Evolutionary conservation across 2,113 vertebrate species (phyloP), one percentile per base, ranked within the genome.

Genomic region (Cepphus grylle): DNA sequence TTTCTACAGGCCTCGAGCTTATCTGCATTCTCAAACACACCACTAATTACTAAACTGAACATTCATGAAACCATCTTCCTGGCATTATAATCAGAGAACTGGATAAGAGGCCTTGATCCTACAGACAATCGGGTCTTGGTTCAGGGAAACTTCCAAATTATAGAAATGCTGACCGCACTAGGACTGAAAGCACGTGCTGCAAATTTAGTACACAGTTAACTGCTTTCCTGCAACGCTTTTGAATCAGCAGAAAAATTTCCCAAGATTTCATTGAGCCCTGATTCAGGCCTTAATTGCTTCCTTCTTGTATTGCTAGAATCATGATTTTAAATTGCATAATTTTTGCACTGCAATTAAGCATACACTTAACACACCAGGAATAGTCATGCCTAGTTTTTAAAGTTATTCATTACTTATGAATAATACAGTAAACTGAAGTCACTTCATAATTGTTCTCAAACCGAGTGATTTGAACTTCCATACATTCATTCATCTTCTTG

Each of bases 161-260:
- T 2, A 85, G 78, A 62, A 93, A 72, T n/a, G 43, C 42, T 92
- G 83, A 87, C 47, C 0, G 0, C 26, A 84, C 32, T 52, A 26
- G 22, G n/a, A 71, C 8, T 23, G 45, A 87, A 92, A 95, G 34
- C 38, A 69, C n/a, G 23, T 47, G 43, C 29, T 72, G 25, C 45
- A 87, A 94, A 86, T 72, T 61, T 32, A 80, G 34, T 17, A 61
- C 17, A 43, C 19, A 79, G 59, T 34, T 86, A 92, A 71, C 77
- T 79, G 40, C 34, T 69, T 92, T 94, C 83, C 88, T 69, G 45
- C 40, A 85, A 47, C 2, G 6, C 56, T 72, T 89, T 63, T 82
- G 70, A 90, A 85, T 97, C 86, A 97, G 89, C 58, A 90, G 52
- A 84, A 94, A 91, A 76, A 66, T 42, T 82, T 78, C 50, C 70